A percentile compares a stretch with the other conserved stretches of the same genome.
phyloP scores from a whole-genome alignment of 2,113 vertebrate genomes.

The Struthidea cinerea region DNA sequence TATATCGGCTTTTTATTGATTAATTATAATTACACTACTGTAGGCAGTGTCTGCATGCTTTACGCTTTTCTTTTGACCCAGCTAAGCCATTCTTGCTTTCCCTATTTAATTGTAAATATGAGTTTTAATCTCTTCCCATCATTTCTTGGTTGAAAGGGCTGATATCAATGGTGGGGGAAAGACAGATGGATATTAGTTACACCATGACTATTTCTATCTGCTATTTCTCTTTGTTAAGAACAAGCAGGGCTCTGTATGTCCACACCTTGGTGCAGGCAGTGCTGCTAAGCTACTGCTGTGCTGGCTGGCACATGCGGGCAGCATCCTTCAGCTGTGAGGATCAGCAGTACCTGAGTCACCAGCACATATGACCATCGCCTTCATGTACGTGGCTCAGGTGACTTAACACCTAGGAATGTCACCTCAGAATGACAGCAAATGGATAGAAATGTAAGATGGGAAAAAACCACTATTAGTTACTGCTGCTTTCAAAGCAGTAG shows the following conservation, averaged over 20 bases:
- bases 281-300: slow-evolving; percentile 5
- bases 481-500: neutral
- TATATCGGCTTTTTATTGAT: neutral
- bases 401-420: neutral
- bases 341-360: fast-evolving
- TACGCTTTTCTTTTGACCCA: neutral
- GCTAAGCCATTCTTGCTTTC: neutral
- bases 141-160: neutral
- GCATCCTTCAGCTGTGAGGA: neutral
- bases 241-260: neutral
- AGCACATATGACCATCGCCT: fast-evolving
- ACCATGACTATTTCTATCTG: neutral
- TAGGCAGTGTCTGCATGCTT: neutral
- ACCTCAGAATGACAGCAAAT: neutral
- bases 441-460: neutral
- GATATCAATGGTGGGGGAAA: neutral
- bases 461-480: neutral
- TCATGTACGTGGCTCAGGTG: fast-evolving
- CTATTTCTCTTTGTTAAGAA: neutral
- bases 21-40: neutral
- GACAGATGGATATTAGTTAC: neutral
- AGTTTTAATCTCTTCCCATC: fast-evolving
- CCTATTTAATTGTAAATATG: neutral
- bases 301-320: neutral
- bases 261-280: neutral